Evolutionary conservation across 2,888 invertebrate species (phyloP), one percentile per base, ranked within the genome.

Genomic region (Zhengitettix transpicula): DNA sequence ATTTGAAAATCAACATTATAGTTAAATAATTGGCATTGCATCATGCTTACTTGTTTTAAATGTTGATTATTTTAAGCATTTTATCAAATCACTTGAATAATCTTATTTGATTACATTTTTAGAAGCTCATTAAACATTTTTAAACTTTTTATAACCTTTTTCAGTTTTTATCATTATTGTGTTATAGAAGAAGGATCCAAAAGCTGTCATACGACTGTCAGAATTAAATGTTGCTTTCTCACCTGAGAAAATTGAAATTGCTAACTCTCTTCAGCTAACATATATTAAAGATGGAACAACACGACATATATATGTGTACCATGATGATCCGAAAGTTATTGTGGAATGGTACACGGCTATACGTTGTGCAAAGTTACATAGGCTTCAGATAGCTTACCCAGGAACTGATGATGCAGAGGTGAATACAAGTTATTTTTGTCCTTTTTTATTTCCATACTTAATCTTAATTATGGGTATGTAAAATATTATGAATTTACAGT

Each of bases 341-440:
- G 87, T 84, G 52, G 87, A 87, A 71, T 93, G 92, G 92, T 89
- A 86, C 71, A 81, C 83, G 73, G 86, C 87, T 41, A 87, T 89
- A 64, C 77, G 93, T 60, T 87, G 88, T 71, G 90, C 89, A 0
- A 92, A 93, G 70, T 74, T 92, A 56, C 89, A 89, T 68, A 77
- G 89, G 16, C 75, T 91, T 17, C 87, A 88, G 74, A 84, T 91
- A 1, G 91, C 91, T 28, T 90, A 87, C 72, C 92, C 92, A 0
- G 83, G 85, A 10, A 82, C 82, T 0, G 80, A 78, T 42, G 87
- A 88, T 68, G 78, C 79, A 0, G 87, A 89, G 66, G 71, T 70
- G 56, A 58, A 64, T 62, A 14, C 17, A 52, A 42, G 7, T 55
- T 9, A 55, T 14, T 44, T 14, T 60, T 42, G 9, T 56, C 28